Conservation (phyloP, 2,888 invertebrate species). For the Neuroscelio doddi region DNA sequence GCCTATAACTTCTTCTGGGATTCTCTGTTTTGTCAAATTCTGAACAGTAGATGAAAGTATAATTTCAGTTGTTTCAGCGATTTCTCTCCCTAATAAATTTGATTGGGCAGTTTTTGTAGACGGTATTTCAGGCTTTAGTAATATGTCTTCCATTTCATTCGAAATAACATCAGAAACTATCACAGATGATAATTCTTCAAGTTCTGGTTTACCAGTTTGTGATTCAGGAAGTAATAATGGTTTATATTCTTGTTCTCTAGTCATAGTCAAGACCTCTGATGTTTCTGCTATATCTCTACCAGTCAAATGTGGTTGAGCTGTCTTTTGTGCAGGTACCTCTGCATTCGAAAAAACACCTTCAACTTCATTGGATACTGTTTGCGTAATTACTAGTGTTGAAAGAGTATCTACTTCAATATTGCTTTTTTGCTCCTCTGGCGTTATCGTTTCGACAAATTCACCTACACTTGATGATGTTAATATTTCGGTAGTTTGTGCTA, state of each 20-base stretch:
- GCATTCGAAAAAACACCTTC: conserved; percentile 45
- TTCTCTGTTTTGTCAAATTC: conserved; percentile 47
- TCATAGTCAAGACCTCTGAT: conserved; percentile 53
- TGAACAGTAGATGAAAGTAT: conserved; percentile 54
- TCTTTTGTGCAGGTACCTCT: conserved; percentile 36
- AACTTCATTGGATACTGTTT: conserved; percentile 53
- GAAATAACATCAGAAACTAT: conserved; percentile 54
- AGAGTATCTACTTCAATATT: conserved; percentile 56
- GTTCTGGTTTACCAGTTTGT: conserved; percentile 51
- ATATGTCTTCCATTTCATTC: conserved; percentile 47
- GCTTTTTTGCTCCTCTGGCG: conserved; percentile 57
- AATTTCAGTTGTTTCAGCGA: conserved; percentile 66
- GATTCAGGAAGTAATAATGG: conserved; percentile 56
- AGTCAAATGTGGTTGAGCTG: conserved; percentile 54
- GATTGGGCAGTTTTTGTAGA: conserved; percentile 59
- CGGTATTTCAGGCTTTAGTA: conserved; percentile 55
- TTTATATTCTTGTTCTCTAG: conserved; percentile 43
- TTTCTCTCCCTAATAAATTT: conserved; percentile 61
- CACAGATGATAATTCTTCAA: conserved; percentile 57
- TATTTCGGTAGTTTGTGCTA: conserved; percentile 69
- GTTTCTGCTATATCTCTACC: conserved; percentile 69
- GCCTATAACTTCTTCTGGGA: conserved; percentile 49
- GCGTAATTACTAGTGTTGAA: conserved; percentile 53
- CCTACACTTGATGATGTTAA: conserved; percentile 56
- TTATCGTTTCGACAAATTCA: conserved; percentile 43